Evolutionary conservation across 2,888 invertebrate genomes (phyloP), one percentile per base, ranked within the genome.

Genomic region (Leucophenga montana): DNA sequence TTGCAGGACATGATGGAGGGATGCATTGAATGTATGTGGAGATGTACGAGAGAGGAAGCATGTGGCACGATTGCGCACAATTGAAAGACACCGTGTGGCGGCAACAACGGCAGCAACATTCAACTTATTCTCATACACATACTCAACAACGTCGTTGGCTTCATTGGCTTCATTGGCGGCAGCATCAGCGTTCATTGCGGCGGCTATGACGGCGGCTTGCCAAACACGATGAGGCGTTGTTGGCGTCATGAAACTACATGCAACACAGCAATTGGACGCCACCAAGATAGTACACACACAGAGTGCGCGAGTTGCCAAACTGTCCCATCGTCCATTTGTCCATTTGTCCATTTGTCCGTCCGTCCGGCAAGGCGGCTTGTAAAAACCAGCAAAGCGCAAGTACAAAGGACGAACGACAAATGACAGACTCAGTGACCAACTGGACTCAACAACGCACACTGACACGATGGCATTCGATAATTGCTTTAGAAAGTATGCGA

Each of bases 201-300:
- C 81, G 82, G 78, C 82, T 83, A 82, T 80, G 82, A 79, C 82
- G 85, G 85, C 86, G 85, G 84, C 85, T 84, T 78, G 80, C 77
- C 84, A 84, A 85, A 85, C 85, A 86, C 86, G 85, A 84, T 80
- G 85, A 86, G 85, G 85, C 85, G 85, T 85, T 85, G 86, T 85
- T 84, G 81, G 82, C 85, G 85, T 85, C 85, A 86, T 85, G 78
- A 84, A 85, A 79, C 85, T 79, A 85, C 85, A 85, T 78, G 78
- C 83, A 80, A 46, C 20, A 48, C 22, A 20, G 14, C 64, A 64
- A 64, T 61, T 61, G 61, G 16, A 61, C 31, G 61, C 61, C 61
- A 31, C 33, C 62, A 44, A 16, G 18, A 39, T 44, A n/a, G 44
- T 57, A 31, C 54, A 20, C 16, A 54, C 16, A 27, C 22, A n/a